Conservation (phyloP, 2,888 invertebrate species). For the Stenurella melanura region DNA sequence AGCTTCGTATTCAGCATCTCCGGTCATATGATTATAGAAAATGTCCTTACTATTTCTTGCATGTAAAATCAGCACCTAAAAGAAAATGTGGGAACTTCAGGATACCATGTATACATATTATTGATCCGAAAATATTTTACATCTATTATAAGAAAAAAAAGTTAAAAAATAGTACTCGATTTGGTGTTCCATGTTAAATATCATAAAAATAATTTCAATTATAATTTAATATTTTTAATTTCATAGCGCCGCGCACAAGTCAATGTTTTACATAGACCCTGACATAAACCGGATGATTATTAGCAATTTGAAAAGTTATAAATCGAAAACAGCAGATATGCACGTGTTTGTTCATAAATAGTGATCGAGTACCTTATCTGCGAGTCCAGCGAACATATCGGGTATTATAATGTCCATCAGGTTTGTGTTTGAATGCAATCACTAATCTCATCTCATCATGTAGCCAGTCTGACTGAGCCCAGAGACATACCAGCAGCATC, state of each 20-base stretch:
- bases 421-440: constrained; percentile 69
- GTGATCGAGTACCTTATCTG: constrained; percentile 64
- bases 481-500: constrained; percentile 56
- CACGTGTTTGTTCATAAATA: constrained; percentile 65
- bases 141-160: no score
- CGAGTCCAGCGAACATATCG: constrained; percentile 66
- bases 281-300: constrained; percentile 21
- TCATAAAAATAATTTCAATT: no score
- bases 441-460: constrained; percentile 62
- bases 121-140: no score
- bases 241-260: background rate
- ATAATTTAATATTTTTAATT: background rate
- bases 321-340: constrained; percentile 55
- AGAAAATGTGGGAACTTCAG: no score
- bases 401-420: constrained; percentile 71
- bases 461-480: constrained; percentile 50
- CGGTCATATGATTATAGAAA: no score
- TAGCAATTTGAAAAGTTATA: constrained; percentile 49
- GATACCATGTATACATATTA: no score
- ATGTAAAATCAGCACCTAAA: no score
- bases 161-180: no score
- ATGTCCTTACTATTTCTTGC: no score
- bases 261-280: background rate
- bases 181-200: no score
- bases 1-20: no score